Evolutionary conservation across 2,113 vertebrate genomes (phyloP), one percentile per base, ranked within the genome.

Genomic region (Eira barbara): DNA sequence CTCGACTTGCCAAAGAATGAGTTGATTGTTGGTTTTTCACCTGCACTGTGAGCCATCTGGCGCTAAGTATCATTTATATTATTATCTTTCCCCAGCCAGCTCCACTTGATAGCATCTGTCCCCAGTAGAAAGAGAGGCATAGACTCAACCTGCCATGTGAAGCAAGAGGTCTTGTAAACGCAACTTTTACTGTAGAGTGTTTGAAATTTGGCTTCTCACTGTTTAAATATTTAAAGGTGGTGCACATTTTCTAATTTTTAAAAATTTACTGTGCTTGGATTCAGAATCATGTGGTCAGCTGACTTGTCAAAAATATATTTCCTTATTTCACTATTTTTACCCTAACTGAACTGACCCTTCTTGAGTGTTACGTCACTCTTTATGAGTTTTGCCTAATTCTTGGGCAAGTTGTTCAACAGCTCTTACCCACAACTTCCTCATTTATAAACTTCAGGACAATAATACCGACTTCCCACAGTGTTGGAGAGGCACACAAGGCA

Each of bases 11-110:
- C 25, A 13, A 85, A 96, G 91, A 89, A 55, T 69, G 89, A 92
- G n/a, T 73, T 90, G 57, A 59, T 94, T 89, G 23, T 92, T 97
- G 85, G 11, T 61, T 52, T 97, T 91, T 94, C 87, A 97, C 73
- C 89, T 97, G 89, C n/a, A 6, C 61, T 85, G 10, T 34, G 47
- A 96, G 47, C 81, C 84, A 63, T 93, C 88, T 97, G 95, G 71
- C 34, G 31, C 59, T 89, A 39, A 74, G 47, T 59, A 36, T 94
- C 81, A 93, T 97, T 96, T 95, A 96, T 98, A 97, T 97, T 85
- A 96, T 69, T 78, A 39, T 73, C 88, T 95, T 94, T 94, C n/a
- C 20, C 23, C 18, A 82, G 84, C 78, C 88, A 95, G 76, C 91
- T 85, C 73, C 67, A 85, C 71, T 90, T 91, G 76, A 79, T 73